Percentiles rank a stretch among this genome's conserved stretches.
Evolutionary conservation across 2,113 vertebrate species (phyloP).

Genomic region (Xiphorhynchus elegans): DNA sequence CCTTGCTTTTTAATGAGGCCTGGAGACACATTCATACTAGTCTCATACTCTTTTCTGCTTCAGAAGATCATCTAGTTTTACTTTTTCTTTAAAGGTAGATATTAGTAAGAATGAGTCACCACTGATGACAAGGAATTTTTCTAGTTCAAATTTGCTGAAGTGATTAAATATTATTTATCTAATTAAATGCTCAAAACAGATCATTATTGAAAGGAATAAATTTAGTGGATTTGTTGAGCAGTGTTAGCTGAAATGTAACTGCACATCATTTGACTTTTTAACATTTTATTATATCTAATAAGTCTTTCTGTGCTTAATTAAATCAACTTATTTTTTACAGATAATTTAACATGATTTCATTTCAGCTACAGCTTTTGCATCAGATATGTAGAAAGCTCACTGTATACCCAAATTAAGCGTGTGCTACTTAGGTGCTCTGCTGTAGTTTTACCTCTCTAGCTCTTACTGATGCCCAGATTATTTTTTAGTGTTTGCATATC

Average conservation of each 20-base stretch:
- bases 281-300: slow-evolving; percentile 86
- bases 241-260: slow-evolving; percentile 82
- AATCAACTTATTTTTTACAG: slow-evolving; percentile 85
- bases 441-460: slow-evolving; percentile 20
- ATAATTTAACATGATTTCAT: slow-evolving; percentile 84
- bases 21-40: slow-evolving; percentile 55
- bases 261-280: slow-evolving; percentile 86
- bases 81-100: slow-evolving; percentile 66
- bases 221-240: slow-evolving; percentile 79
- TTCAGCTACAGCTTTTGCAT: slow-evolving; percentile 76
- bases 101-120: slow-evolving; percentile 72
- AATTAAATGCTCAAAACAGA: slow-evolving; percentile 85
- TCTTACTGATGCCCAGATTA: neutral
- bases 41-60: neutral
- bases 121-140: slow-evolving; percentile 77
- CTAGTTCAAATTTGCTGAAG: slow-evolving; percentile 80
- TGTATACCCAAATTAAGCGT: slow-evolving; percentile 59
- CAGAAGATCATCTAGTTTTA: slow-evolving; percentile 38
- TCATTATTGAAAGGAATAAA: slow-evolving; percentile 86
- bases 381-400: slow-evolving; percentile 71
- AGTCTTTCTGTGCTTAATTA: slow-evolving; percentile 85
- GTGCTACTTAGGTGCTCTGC: slow-evolving; percentile 56
- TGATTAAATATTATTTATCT: slow-evolving; percentile 87
- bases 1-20: slow-evolving; percentile 75
- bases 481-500: neutral